Base-by-base conservation (phyloP, 2,797 vertebrate genomes). In the Periparus ater region DNA sequence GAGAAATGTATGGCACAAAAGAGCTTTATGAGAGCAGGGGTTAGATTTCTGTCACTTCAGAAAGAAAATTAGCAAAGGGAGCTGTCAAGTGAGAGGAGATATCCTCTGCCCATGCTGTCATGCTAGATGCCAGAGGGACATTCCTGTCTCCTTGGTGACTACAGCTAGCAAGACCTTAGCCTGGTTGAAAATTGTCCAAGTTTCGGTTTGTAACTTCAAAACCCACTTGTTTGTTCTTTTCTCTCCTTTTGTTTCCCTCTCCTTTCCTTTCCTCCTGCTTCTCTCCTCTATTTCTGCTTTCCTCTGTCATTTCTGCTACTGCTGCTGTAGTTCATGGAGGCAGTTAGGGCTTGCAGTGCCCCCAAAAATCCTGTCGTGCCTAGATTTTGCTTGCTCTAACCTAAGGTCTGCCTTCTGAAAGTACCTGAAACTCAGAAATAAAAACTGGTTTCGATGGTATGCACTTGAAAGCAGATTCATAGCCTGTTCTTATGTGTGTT, bases 1-100 rank as follows among this genome's bases (percentile, higher is more conserved):
- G 57, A 71, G 61, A 85, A 85, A 73, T 79, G 32, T 78, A 42
- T 70, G 55, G 51, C 74, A 78, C 76, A 88, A 79, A 95, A 91
- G 88, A 91, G 13, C 92, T 60, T 22, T 83, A 45, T 79, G 91
- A 86, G 79, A 83, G 66, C 60, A n/a, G 50, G 55, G 68, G 65
- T 95, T 95, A 91, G 79, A 75, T 94, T 93, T 97, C 85, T 93
- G 91, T 92, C 87, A 76, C 89, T 85, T 94, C 38, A 21, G 75
- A 68, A 89, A 72, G 80, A 62, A 92, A 95, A 94, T 97, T 95
- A 96, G 95, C 85, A 88, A 94, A 75, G 89, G 82, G 73, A 96
- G 77, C 95, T 96, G 95, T 96, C 96, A 94, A 94, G 85, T 84
- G 87, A 96, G 79, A 60, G 86, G 89, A 94, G 96, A 93, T 82